phyloP scores from a whole-genome alignment of 1,140 invertebrate genomes.

The roundworm (Caenorhabditis elegans) region DNA sequence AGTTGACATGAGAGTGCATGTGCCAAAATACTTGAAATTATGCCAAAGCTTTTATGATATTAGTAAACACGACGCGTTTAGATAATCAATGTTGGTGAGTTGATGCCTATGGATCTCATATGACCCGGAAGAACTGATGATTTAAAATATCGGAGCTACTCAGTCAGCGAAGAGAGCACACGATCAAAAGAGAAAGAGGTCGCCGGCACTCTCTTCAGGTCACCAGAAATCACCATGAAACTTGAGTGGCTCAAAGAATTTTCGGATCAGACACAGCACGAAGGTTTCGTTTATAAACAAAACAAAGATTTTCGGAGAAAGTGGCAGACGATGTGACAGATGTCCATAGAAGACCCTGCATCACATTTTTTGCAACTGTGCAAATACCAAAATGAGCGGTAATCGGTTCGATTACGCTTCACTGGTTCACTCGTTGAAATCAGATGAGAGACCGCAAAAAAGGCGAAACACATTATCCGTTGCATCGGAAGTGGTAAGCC shows the following conservation, averaged over 20 bases:
- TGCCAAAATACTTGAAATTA: background rate
- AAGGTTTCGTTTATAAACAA: background rate
- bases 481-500: background rate
- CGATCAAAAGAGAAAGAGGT: background rate
- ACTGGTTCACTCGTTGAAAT: background rate
- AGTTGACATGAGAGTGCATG: background rate
- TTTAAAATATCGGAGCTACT: too few species aligned
- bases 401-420: background rate
- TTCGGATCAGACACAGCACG: background rate
- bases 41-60: background rate
- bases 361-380: background rate
- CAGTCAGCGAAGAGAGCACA: too few species aligned
- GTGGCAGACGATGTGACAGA: background rate
- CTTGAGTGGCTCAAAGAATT: constrained; percentile 17
- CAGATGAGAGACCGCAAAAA: background rate
- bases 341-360: background rate
- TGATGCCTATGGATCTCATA: too few species aligned
- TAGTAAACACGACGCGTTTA: background rate
- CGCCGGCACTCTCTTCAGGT: background rate
- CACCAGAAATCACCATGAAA: constrained; percentile 12
- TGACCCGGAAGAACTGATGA: too few species aligned
- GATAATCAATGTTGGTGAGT: too few species aligned
- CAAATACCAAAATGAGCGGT: background rate
- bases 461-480: background rate
- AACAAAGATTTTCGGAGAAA: background rate